phyloP scores from a whole-genome alignment of 2,888 invertebrate species.

The Drosophila ochracea region DNA sequence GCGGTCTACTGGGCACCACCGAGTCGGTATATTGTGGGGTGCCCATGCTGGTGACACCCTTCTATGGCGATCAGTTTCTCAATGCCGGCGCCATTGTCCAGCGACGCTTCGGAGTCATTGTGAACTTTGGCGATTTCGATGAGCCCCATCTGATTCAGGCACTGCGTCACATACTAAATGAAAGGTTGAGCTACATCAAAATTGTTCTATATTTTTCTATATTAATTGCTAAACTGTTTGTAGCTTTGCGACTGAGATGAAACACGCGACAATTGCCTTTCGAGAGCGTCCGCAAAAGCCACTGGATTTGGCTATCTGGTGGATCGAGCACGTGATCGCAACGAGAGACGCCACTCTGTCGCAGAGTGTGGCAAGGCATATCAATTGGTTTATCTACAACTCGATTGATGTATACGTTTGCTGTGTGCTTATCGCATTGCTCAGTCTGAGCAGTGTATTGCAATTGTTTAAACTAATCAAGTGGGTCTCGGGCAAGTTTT shows the following conservation, averaged over 20 bases:
- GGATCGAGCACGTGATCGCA: slow-evolving; percentile 88
- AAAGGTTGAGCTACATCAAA: slow-evolving; percentile 36
- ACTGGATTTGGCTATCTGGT: slow-evolving; percentile 87
- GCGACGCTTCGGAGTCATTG: slow-evolving; percentile 86
- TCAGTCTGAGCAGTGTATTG: slow-evolving; percentile 24
- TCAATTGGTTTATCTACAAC: slow-evolving; percentile 85
- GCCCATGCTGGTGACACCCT: slow-evolving; percentile 88
- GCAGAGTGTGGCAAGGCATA: slow-evolving; percentile 83
- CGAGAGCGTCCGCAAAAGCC: slow-evolving; percentile 86
- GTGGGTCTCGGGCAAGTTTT: slow-evolving; percentile 3
- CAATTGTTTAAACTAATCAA: slow-evolving; percentile 27
- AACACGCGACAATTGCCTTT: slow-evolving; percentile 85
- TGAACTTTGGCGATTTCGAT: slow-evolving; percentile 86
- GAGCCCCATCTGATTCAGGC: slow-evolving; percentile 85
- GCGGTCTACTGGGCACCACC: slow-evolving; percentile 89
- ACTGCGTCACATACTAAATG: slow-evolving; percentile 83
- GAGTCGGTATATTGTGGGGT: slow-evolving; percentile 88
- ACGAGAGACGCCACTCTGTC: slow-evolving; percentile 87
- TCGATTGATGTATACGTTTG: slow-evolving; percentile 85
- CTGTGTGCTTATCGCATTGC: slow-evolving; percentile 27
- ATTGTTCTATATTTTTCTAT: background rate
- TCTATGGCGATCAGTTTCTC: slow-evolving; percentile 88
- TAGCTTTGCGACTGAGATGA: slow-evolving; percentile 81
- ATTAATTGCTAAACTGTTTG: background rate
- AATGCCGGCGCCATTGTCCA: slow-evolving; percentile 86